phyloP scores from a whole-genome alignment of 64 coral and sea anemone species.

The Montipora capricornis region DNA sequence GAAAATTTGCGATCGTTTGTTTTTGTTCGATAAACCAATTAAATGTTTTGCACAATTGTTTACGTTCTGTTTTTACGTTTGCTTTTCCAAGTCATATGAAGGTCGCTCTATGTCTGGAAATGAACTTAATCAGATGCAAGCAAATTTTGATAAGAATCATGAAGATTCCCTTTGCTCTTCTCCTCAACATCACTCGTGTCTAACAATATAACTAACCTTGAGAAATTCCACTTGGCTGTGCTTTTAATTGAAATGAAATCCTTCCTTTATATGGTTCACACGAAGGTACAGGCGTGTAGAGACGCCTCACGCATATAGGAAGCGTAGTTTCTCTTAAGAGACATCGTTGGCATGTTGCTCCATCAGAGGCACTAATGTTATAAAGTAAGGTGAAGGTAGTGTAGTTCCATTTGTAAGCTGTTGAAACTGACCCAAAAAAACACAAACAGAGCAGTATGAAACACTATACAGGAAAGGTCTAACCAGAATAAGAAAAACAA shows the following conservation, averaged over 20 bases:
- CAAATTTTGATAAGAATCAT: too few species aligned
- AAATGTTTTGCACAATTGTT: too few species aligned
- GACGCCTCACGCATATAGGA: slow-evolving; percentile 6
- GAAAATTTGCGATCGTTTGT: too few species aligned
- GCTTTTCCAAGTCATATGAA: too few species aligned
- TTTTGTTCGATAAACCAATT: too few species aligned
- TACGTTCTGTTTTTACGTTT: too few species aligned
- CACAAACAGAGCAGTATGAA: background rate
- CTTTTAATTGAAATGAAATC: slow-evolving; percentile 4
- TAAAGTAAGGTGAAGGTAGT: background rate
- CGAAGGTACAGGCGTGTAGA: slow-evolving; percentile 13
- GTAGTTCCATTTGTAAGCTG: background rate
- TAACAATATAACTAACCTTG: background rate
- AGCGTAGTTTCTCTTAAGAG: background rate
- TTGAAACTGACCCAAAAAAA: background rate
- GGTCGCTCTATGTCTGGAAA: too few species aligned
- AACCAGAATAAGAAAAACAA: too few species aligned
- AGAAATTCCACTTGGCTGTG: background rate
- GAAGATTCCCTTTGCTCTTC: too few species aligned
- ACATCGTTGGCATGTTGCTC: background rate
- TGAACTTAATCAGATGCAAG: too few species aligned
- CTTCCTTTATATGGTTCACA: background rate
- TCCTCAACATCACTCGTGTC: too few species aligned
- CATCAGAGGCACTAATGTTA: background rate
- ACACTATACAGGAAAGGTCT: too few species aligned